Evolutionary conservation across 2,113 vertebrate genomes (phyloP).

Genomic region (Gavialis gangeticus): DNA sequence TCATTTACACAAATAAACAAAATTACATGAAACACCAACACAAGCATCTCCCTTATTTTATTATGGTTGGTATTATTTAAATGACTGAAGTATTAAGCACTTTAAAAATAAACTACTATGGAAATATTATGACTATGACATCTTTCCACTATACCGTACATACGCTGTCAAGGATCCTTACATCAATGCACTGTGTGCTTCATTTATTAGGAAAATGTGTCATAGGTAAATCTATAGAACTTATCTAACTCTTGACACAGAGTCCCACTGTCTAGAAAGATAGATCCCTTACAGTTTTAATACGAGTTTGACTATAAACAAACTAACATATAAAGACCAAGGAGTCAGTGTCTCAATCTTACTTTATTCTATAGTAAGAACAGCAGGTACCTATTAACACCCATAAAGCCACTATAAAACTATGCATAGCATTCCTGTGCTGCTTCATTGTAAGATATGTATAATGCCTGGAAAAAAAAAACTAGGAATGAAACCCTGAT

Average conservation of each 20-base stretch:
- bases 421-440: too few species aligned
- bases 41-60: not conserved
- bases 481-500: too few species aligned
- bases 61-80: not conserved
- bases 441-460: not conserved
- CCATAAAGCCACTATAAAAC: too few species aligned
- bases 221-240: not conserved
- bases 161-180: not conserved
- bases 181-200: not conserved
- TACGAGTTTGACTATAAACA: not conserved
- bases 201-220: not conserved
- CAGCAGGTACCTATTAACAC: too few species aligned
- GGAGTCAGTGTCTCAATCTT: not conserved
- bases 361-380: not conserved
- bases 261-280: not conserved
- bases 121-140: slow-evolving; percentile 4
- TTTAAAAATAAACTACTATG: slow-evolving; percentile 39
- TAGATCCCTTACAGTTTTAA: not conserved
- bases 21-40: not conserved
- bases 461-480: not conserved
- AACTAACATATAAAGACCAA: not conserved
- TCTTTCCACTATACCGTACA: not conserved
- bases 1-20: not conserved
- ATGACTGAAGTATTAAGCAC: not conserved
- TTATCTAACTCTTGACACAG: not conserved